Conservation (phyloP, 2,797 vertebrate genomes). For the Smutsia gigantea region DNA sequence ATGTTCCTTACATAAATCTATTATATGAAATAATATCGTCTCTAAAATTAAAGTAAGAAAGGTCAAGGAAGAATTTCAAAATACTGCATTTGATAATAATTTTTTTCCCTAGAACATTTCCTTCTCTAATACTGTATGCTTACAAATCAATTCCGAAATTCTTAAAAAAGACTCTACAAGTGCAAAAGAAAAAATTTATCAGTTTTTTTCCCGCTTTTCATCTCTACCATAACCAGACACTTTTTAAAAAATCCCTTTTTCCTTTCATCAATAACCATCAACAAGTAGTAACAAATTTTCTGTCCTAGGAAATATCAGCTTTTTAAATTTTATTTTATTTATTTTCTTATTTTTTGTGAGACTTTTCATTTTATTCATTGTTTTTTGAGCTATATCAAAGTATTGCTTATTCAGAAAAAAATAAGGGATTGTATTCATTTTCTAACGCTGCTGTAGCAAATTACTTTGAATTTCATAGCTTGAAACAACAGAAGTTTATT, state of each 20-base stretch:
- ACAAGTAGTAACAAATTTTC: neutral
- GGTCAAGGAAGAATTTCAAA: neutral
- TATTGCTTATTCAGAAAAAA: neutral
- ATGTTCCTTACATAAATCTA: neutral
- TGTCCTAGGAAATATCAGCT: neutral
- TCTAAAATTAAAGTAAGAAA: neutral
- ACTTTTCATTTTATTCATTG: neutral
- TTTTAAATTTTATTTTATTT: neutral
- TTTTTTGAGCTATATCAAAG: neutral
- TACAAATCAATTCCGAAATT: neutral
- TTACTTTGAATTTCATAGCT: neutral
- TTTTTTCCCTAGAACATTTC: neutral
- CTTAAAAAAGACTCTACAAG: neutral
- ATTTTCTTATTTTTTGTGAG: neutral
- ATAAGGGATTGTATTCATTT: neutral
- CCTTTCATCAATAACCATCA: neutral
- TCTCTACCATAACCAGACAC: neutral
- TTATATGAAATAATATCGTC: neutral
- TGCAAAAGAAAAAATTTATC: neutral
- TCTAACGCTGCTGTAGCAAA: neutral
- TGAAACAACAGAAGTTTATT: neutral
- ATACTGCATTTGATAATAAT: neutral
- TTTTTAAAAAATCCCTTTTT: neutral
- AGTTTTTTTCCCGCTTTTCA: neutral
- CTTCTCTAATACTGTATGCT: neutral